Percentiles rank a stretch among this genome's conserved stretches.
phyloP scores from a whole-genome alignment of 1,140 invertebrate species.

The Drosophila mayri region DNA sequence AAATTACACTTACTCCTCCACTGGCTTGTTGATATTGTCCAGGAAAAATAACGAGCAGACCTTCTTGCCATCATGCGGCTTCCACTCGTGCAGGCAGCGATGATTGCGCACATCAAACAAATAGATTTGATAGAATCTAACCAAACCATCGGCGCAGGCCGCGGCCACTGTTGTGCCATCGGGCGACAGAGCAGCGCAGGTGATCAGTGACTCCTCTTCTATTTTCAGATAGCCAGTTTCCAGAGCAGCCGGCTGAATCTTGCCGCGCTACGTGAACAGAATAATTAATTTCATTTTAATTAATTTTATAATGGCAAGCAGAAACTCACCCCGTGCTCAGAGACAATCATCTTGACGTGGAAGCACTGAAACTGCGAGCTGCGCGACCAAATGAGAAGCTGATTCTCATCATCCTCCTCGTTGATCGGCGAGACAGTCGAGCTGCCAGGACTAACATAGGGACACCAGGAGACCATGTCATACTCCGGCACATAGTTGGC shows the following conservation, averaged over 20 bases:
- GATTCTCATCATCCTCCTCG: conserved; percentile 90
- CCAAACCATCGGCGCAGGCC: conserved; percentile 93
- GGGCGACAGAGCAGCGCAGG: conserved; percentile 95
- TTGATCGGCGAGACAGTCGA: conserved; percentile 84
- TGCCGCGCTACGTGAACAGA: conserved; percentile 52
- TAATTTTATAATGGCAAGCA: no score
- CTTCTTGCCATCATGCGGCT: conserved; percentile 94
- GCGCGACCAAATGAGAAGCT: conserved; percentile 92
- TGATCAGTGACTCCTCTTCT: conserved; percentile 90
- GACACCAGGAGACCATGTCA: conserved; percentile 94
- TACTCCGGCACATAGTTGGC: conserved; percentile 70
- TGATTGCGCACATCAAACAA: conserved; percentile 88
- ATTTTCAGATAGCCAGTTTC: conserved; percentile 88
- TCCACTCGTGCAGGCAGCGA: conserved; percentile 95
- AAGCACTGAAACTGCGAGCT: conserved; percentile 87
- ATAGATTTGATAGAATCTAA: conserved; percentile 95
- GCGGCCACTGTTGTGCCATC: conserved; percentile 97
- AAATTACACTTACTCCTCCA: conserved; percentile 90
- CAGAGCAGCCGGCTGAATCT: conserved; percentile 84
- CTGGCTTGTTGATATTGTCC: conserved; percentile 94
- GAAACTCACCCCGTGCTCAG: conserved; percentile 72
- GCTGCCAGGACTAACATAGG: conserved; percentile 89
- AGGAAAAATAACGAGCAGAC: conserved; percentile 95
- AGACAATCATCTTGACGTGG: conserved; percentile 71
- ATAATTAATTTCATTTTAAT: neutral